A percentile compares a stretch with the other conserved stretches of the same genome.
Evolutionary conservation across 2,888 invertebrate species (phyloP).

Genomic region (Opisthograptis luteolata): DNA sequence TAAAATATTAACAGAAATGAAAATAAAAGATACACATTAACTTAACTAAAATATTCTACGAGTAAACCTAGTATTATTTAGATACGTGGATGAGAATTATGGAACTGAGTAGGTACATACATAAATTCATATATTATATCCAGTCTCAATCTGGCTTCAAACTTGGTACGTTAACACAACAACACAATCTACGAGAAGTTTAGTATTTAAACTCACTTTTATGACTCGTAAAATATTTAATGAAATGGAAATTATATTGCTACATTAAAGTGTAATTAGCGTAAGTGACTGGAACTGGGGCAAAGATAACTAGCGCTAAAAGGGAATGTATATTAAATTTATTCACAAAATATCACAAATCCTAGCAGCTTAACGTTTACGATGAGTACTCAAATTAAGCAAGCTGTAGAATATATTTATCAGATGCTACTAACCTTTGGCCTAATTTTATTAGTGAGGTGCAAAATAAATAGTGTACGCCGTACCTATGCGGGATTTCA

Average conservation of each 20-base stretch:
- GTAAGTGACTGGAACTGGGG: constrained; percentile 55
- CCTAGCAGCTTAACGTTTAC: constrained; percentile 3
- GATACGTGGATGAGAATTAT: too few relatives aligned
- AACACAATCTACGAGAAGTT: constrained; percentile 5
- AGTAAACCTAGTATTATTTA: too few relatives aligned
- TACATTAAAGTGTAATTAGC: constrained; percentile 55
- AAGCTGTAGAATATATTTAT: background rate
- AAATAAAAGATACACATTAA: too few relatives aligned
- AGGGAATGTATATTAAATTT: constrained; percentile 18
- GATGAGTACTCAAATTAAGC: background rate
- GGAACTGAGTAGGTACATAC: too few relatives aligned
- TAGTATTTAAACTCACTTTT: constrained; percentile 39
- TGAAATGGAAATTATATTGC: constrained; percentile 50
- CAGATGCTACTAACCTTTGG: background rate
- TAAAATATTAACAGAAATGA: too few relatives aligned
- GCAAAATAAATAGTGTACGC: background rate
- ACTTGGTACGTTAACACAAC: too few relatives aligned
- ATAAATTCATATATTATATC: too few relatives aligned
- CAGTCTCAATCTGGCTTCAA: too few relatives aligned
- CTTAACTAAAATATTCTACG: too few relatives aligned
- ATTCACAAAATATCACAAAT: constrained; percentile 9
- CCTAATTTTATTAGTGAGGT: background rate
- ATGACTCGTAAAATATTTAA: constrained; percentile 59
- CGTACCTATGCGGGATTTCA: too few relatives aligned
- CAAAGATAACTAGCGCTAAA: constrained; percentile 47